Percentiles rank a stretch among this genome's conserved stretches.
Conservation (phyloP, 2,113 vertebrate species). For the Larimichthys crocea region DNA sequence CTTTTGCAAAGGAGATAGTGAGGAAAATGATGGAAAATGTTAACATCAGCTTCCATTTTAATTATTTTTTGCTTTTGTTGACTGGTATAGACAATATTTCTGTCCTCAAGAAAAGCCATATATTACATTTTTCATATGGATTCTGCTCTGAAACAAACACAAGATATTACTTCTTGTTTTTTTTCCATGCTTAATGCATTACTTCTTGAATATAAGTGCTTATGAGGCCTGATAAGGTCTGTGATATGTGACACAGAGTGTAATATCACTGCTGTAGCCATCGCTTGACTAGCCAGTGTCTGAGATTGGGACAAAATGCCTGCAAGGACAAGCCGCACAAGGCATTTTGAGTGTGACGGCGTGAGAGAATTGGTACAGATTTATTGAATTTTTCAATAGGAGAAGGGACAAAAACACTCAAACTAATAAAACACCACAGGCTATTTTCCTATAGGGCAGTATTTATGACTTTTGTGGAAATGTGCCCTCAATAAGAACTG, state of each 20-base stretch:
- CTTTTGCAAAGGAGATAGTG: conserved; percentile 12
- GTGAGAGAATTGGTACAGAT: conserved; percentile 65
- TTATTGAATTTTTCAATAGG: conserved; percentile 82
- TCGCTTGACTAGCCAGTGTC: conserved; percentile 48
- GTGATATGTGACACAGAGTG: conserved; percentile 61
- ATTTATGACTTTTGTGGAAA: conserved; percentile 71
- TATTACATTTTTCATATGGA: conserved; percentile 81
- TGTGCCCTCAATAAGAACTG: conserved; percentile 60
- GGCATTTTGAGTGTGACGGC: conserved; percentile 55
- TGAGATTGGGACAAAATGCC: conserved; percentile 71
- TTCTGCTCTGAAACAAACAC: conserved; percentile 69
- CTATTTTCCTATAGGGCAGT: conserved; percentile 74
- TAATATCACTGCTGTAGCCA: conserved; percentile 71
- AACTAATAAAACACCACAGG: conserved; percentile 74
- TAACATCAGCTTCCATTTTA: conserved; percentile 40
- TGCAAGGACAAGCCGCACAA: conserved; percentile 65
- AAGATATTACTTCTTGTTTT: conserved; percentile 74
- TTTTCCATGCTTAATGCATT: conserved; percentile 79
- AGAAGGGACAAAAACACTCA: conserved; percentile 43
- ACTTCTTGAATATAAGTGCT: conserved; percentile 71
- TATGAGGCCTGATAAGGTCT: conserved; percentile 68
- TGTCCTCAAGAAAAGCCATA: conserved; percentile 45
- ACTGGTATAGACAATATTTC: conserved; percentile 42
- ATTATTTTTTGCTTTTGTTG: conserved; percentile 49
- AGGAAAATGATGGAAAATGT: conserved; percentile 31